Conservation (phyloP, 1,140 invertebrate species). For the Pachypsylla venusta region DNA sequence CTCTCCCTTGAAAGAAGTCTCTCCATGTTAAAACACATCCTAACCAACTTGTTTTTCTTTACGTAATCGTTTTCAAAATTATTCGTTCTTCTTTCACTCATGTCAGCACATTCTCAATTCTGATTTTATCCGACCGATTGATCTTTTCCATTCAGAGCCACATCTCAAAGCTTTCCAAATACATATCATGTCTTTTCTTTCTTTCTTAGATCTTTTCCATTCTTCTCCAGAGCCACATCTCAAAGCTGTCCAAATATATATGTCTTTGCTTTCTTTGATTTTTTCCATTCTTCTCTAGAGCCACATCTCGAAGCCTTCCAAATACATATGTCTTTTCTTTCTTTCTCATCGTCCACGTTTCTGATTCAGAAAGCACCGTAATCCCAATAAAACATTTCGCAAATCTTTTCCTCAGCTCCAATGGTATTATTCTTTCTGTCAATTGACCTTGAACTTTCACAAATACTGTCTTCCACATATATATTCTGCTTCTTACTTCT, state of each 20-base stretch:
- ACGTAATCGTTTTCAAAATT: constrained; percentile 12
- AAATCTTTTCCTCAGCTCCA: constrained; percentile 14
- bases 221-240: too few relatives aligned
- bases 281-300: constrained; percentile 12
- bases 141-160: too few relatives aligned
- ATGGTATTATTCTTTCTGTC: not conserved
- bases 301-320: constrained; percentile 16
- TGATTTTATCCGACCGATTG: constrained; percentile 14
- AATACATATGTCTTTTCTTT: constrained; percentile 13
- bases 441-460: not conserved
- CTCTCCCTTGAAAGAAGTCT: constrained; percentile 3
- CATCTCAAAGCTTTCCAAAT: too few relatives aligned
- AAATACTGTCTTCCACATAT: constrained; percentile 2
- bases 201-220: too few relatives aligned
- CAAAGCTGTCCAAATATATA: too few relatives aligned
- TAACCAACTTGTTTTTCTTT: constrained; percentile 10
- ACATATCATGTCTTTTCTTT: too few relatives aligned
- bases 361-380: constrained; percentile 10
- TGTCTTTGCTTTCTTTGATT: too few relatives aligned
- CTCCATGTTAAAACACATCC: constrained; percentile 1
- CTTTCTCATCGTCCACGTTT: constrained; percentile 13
- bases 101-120: constrained; percentile 13
- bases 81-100: constrained; percentile 12
- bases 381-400: constrained; percentile 12
- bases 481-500: constrained; percentile 7